Base-by-base conservation (phyloP, 2,113 vertebrate species). In the Atrichornis clamosus region DNA sequence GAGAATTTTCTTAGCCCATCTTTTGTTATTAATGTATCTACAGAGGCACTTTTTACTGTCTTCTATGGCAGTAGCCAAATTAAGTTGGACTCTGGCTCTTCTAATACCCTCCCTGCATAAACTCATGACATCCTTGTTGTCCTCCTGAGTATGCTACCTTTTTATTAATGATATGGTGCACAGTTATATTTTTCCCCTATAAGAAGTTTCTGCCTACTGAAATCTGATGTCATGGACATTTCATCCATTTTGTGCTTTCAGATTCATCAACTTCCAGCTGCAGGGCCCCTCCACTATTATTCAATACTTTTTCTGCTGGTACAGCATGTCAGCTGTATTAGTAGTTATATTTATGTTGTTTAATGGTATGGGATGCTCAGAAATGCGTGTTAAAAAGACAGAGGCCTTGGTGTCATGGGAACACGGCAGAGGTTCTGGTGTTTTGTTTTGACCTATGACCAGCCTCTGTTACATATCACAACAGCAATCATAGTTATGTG, bases 261-360 rank as follows among this genome's bases (percentile, higher is more conserved):
- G 53, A 97, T 69, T 95, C 63, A 89, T 84, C 84, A 87, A 28
- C 52, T 52, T 83, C 46, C 63, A 89, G 62, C 83, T 90, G 68
- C 49, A 82, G 84, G 63, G 35, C 47, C 75, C 42, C 49, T 83
- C 14, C 60, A 59, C 60, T 59, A 55, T 16, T 41, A 49, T 42
- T 55, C 44, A 65, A 33, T 60, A 47, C 3, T 91, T 89, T 49
- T 74, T 79, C 93, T 89, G 53, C 39, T 84, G 26, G 46, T 81
- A 59, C 82, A 91, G 63, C 23, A 13, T 27, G 74, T 56, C 73
- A 86, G 56, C 67, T 62, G 13, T 68, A 91, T 37, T 20, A 87
- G 52, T 62, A 93, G 73, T 87, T 84, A 73, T 53, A 95, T 84
- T 91, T 90, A 53, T 53, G 26, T 19, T 75, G 22, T 84, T 95